These are phyloP conservation scores for Meriones psammophilus DNA, from an alignment of 2,797 vertebrate genomes.

Conservation along the genomic window DNA sequence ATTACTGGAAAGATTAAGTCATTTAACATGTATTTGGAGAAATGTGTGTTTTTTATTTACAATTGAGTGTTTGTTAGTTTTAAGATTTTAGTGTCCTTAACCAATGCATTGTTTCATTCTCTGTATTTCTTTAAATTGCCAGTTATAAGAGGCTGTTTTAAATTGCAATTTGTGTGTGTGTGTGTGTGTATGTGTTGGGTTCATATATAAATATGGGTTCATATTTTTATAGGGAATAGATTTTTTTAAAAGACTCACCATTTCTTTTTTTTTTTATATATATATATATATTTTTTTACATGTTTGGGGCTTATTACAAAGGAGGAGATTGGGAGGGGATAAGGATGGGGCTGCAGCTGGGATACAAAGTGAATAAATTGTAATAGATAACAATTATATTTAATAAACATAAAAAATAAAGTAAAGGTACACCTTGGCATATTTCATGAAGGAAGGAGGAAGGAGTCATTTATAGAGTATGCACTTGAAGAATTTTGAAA, in stretches of 20 bases:
- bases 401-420: background rate
- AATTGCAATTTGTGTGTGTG: background rate
- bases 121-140: background rate
- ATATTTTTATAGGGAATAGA: background rate
- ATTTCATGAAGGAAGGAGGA: background rate
- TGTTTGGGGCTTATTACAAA: background rate
- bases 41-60: background rate
- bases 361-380: too few species aligned
- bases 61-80: background rate
- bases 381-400: too few species aligned
- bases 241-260: background rate
- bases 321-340: too few species aligned
- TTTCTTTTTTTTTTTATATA: background rate
- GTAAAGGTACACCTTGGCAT: background rate
- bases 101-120: background rate
- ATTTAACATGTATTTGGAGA: background rate
- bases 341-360: too few species aligned
- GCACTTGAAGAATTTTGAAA: background rate
- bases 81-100: background rate
- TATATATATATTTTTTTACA: background rate
- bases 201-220: too few species aligned
- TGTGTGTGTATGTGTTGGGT: too few species aligned
- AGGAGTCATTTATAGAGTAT: background rate
- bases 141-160: background rate
- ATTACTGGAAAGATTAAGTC: background rate